phyloP scores from a whole-genome alignment of 2,797 vertebrate species.

The Gymnoscopelus microlampas region DNA sequence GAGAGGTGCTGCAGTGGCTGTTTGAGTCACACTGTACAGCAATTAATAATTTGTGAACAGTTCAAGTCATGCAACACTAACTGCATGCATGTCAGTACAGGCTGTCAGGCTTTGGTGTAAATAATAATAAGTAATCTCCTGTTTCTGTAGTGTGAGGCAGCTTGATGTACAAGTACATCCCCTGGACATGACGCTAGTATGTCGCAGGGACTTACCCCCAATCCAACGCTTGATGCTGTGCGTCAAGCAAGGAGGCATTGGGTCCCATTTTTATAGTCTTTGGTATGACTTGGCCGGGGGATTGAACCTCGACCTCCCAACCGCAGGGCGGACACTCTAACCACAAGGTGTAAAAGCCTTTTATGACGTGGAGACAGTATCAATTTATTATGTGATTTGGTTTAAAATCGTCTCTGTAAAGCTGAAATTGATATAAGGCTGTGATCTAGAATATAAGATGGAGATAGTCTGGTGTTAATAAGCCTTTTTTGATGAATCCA shows the following conservation, averaged over 20 bases:
- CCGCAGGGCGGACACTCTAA: too few species aligned
- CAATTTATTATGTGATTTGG: not conserved
- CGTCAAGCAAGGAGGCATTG: too few species aligned
- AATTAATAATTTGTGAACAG: not conserved
- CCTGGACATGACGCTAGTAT: too few species aligned
- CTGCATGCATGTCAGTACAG: not conserved
- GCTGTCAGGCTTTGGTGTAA: not conserved
- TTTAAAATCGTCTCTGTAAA: not conserved
- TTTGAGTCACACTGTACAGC: conserved; percentile 15
- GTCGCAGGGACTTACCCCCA: too few species aligned
- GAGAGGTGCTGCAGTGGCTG: conserved; percentile 28
- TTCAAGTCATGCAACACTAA: not conserved
- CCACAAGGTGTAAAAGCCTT: not conserved
- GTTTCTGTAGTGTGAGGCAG: too few species aligned
- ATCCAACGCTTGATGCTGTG: too few species aligned
- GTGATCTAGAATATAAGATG: conserved; percentile 24
- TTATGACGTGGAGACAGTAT: not conserved
- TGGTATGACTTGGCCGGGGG: too few species aligned
- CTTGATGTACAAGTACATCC: too few species aligned
- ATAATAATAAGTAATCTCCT: too few species aligned
- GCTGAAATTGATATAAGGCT: conserved; percentile 19
- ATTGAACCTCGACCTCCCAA: too few species aligned
- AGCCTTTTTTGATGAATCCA: conserved; percentile 47
- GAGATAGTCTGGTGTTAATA: conserved; percentile 50
- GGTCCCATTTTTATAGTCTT: too few species aligned